Base-by-base conservation (phyloP, 2,113 vertebrate genomes). In the Lophura nycthemera region DNA sequence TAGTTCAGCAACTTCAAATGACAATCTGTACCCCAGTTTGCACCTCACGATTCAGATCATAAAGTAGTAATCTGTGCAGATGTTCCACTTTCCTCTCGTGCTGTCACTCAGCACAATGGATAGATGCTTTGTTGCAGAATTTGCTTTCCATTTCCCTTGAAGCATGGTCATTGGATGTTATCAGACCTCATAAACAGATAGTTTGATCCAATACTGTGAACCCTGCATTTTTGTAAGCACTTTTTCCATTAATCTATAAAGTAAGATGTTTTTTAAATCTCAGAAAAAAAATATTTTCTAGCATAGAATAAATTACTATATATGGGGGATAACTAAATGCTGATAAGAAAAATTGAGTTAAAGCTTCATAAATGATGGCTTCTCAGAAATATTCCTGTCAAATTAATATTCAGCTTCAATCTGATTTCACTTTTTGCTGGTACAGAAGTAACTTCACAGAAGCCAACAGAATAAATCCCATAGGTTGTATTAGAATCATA, bases 1-100 rank as follows among this genome's bases (percentile, higher is more conserved):
- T 30, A 21, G 30, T 91, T 93, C 86, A 78, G 34, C 52, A 95
- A 34, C 50, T 87, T 88, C 48, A 92, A 86, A 84, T 69, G 84
- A 65, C 60, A 57, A 6, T 27, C 0, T 7, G 4, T 69, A 74
- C 45, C 52, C 54, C 56, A 64, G 80, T 88, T 77, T 97, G 42
- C 43, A 52, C 34, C 9, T 86, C 1, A 3, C 56, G 59, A 85
- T 72, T 91, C 74, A 85, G 79, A 87, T 38, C 50, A 83, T 90
- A 66, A 92, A 79, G 73, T 85, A 36, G 59, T 92, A 76, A 89
- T 89, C 40, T 48, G 36, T n/a, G 20, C 74, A 60, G 71, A 56
- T n/a, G 8, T 85, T 87, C 72, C 45, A 25, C 20, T 54, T 82
- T 73, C 47, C 54, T 67, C 63, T 57, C 21, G 20, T 77, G 15